Evolutionary conservation across 2,113 vertebrate species (phyloP), one percentile per base, ranked within the genome.

Genomic region (Anthoscopus minutus): DNA sequence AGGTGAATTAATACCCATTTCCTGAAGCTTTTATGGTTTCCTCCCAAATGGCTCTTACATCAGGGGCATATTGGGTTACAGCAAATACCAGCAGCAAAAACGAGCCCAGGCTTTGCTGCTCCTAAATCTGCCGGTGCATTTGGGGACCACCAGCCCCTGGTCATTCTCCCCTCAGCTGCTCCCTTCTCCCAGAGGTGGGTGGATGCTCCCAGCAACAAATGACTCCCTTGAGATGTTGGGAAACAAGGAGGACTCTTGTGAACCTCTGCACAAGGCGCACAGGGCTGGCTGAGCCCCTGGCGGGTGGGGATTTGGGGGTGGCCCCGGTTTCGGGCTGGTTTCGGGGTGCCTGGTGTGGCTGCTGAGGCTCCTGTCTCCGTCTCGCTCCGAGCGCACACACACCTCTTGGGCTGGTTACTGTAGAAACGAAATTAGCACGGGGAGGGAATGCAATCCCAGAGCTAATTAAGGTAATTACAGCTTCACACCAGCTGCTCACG

Each of bases 391-490:
- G 89, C 13, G 0, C 92, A 27, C 30, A 7, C 87, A 51, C 95
- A 96, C 93, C 91, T 94, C 95, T 94, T 42, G 54, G 94, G 92
- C 94, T 95, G 93, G 97, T 97, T 97, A 97, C 97, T 97, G 97
- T 97, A 96, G 97, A 97, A 96, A 97, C 96, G 78, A 96, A 97
- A 96, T 94, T 92, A 96, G 96, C 90, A 81, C 44, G 38, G 97
- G 97, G 97, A 96, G 96, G 94, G 96, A 95, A 95, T 87, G 94
- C 92, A 89, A 94, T 97, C 96, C 97, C 97, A 90, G 94, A 97
- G 96, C 94, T 97, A 96, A 97, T 97, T 97, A 97, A 96, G 96
- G 96, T 97, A 97, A 97, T 97, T 97, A 96, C 96, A 95, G 95
- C 96, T 96, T 96, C 94, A 94, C 96, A 97, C 96, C 96, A 97